These are phyloP conservation scores for Neosalanx taihuensis DNA, from an alignment of 2,797 vertebrate genomes.

Conservation along the genomic window DNA sequence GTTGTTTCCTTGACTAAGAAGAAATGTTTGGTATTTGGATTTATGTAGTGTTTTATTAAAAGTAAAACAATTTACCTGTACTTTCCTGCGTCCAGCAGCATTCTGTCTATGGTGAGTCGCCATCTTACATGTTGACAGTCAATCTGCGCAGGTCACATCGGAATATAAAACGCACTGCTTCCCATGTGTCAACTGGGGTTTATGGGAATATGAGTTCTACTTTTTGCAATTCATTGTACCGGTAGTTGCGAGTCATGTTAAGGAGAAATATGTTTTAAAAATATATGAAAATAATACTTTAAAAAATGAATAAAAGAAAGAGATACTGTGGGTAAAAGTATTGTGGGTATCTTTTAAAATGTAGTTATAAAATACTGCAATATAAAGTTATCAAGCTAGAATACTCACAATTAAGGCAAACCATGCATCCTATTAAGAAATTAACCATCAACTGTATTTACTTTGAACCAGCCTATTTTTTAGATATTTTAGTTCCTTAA, in stretches of 20 bases:
- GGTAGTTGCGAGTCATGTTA: not conserved
- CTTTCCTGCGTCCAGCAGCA: conserved; percentile 97
- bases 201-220: conserved; percentile 3
- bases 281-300: too few relatives aligned
- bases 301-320: too few relatives aligned
- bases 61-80: conserved; percentile 80
- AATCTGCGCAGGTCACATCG: conserved; percentile 79
- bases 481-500: too few relatives aligned
- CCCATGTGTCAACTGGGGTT: conserved; percentile 11
- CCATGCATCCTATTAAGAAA: too few relatives aligned
- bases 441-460: too few relatives aligned
- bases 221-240: not conserved
- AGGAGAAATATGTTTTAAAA: not conserved
- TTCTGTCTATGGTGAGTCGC: conserved; percentile 99
- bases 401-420: too few relatives aligned
- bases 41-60: conserved; percentile 10
- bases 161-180: conserved; percentile 35
- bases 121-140: conserved; percentile 99
- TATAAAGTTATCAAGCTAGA: too few relatives aligned
- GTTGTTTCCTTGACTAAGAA: not conserved
- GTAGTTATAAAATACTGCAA: too few relatives aligned
- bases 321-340: too few relatives aligned
- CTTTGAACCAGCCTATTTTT: too few relatives aligned
- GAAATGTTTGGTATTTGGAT: not conserved
- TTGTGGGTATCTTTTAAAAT: too few relatives aligned